These are phyloP conservation scores for Hemaris fuciformis DNA, from an alignment of 2,888 invertebrate species.

Conservation along the genomic window DNA sequence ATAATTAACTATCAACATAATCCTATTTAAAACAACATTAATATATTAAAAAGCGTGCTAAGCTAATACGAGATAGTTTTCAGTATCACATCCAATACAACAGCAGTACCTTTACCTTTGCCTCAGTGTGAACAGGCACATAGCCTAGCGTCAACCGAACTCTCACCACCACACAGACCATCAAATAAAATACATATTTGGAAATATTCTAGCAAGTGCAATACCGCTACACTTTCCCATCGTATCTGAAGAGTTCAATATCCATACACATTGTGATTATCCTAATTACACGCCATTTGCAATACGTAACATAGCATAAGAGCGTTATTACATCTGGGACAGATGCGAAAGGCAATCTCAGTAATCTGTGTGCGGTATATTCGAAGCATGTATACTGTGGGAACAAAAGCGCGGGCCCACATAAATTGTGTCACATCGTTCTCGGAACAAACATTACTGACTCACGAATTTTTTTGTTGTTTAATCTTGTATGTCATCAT, in stretches of 20 bases:
- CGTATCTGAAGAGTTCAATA: not conserved
- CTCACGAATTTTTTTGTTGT: slow-evolving; percentile 6
- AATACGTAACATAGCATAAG: slow-evolving; percentile 1
- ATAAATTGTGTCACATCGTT: slow-evolving; percentile 7
- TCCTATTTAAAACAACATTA: no score
- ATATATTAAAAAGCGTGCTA: no score
- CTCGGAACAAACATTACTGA: slow-evolving; percentile 1
- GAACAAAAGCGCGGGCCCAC: slow-evolving; percentile 11
- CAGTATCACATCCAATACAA: no score
- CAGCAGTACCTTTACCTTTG: no score
- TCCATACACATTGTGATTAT: not conserved
- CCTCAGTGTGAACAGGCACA: no score
- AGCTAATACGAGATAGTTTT: no score
- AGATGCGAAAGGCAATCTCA: slow-evolving; percentile 3
- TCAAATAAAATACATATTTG: no score
- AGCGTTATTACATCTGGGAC: slow-evolving; percentile 2
- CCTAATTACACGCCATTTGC: slow-evolving; percentile 3
- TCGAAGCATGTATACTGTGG: slow-evolving; percentile 10
- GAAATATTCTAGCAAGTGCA: not conserved
- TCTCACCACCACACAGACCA: no score
- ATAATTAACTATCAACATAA: no score
- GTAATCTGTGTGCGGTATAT: not conserved
- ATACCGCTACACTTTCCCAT: not conserved
- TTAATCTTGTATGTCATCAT: not conserved
- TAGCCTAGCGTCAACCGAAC: no score